Conservation (phyloP, 2,888 invertebrate species). For the Agrochola macilenta region DNA sequence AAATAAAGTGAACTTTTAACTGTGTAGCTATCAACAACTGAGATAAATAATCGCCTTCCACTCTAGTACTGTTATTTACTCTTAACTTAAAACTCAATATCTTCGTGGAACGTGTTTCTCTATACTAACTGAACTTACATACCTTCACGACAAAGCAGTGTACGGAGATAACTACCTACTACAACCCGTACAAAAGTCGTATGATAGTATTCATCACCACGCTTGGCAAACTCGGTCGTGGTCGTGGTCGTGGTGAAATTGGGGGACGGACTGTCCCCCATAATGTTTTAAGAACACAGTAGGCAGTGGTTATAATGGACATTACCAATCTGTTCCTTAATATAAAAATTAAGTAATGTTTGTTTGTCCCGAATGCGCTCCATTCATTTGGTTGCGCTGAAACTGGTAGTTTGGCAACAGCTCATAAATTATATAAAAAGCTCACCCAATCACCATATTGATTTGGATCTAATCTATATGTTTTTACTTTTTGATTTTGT, state of each 20-base stretch:
- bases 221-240: not conserved
- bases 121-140: no score
- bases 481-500: slow-evolving; percentile 31
- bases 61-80: no score
- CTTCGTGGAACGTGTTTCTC: no score
- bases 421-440: not conserved
- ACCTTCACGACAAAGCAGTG: no score
- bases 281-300: not conserved
- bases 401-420: not conserved
- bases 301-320: not conserved
- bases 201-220: not conserved
- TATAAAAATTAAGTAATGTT: not conserved
- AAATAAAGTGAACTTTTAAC: no score
- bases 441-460: slow-evolving; percentile 74
- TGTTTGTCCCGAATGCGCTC: not conserved
- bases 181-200: no score
- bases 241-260: not conserved
- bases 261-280: not conserved
- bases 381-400: not conserved
- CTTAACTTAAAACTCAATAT: no score
- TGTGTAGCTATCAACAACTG: no score
- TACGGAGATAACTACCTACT: no score
- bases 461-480: slow-evolving; percentile 47
- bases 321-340: no score
- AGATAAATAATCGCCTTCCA: no score